Base-by-base conservation (phyloP, 2,113 vertebrate species). In the Daboia siamensis region DNA sequence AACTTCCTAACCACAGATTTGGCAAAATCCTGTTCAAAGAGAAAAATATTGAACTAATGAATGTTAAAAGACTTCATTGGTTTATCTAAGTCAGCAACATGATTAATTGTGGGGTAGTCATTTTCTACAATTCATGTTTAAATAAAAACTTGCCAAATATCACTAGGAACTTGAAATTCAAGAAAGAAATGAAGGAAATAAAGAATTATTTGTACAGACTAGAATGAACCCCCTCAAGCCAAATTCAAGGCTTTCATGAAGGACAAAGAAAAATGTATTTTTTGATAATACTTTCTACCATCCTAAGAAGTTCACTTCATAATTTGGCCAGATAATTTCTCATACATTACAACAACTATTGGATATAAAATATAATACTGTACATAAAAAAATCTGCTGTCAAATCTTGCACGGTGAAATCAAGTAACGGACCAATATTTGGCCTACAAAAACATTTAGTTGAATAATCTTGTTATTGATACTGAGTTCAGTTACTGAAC, bases 1-100 rank as follows among this genome's bases (percentile, higher is more conserved):
- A 99, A 95, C 99, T 99, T 92, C 99, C 99, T 94, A 99, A 97
- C 99, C 98, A 99, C 94, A 99, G 96, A 88, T 98, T 98, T 2
- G 99, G 98, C 54, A 99, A 97, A 94, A 99, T 98, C 97, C 99
- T 99, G 95, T 23, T n/a, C 88, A 54, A 92, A 96, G 51, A 96
- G 91, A 55, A 26, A 85, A 56, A 29, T 6, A 46, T 48, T 74
- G 52, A 85, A 94, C 90, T 11, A 33, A 26, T 23, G 44, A 24
- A 11, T 26, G 86, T 92, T 91, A 87, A 59, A 94, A 88, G 15
- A 55, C 26, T 84, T 56, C 20, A 24, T 21, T 46, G 51, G 80
- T 39, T 88, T 56, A 51, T 44, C 44, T 44, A 74, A 59, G 46
- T 15, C n/a, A 26, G 5, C 55, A 44, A 55, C 6, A 92, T 11